Base-by-base conservation (phyloP, 1,140 invertebrate genomes). In the Watersipora subatra region DNA sequence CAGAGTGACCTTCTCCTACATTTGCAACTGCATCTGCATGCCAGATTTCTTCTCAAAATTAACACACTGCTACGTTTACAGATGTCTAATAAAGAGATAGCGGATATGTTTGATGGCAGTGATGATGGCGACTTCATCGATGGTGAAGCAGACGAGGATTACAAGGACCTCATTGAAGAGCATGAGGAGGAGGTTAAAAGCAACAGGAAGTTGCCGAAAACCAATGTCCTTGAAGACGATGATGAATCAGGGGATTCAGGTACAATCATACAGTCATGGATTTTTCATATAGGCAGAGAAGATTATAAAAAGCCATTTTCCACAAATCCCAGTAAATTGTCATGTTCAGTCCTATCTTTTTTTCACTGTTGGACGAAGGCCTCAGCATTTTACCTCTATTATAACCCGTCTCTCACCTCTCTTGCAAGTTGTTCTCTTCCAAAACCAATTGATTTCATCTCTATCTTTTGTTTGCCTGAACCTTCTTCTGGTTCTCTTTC, bases 401-500 rank as follows among this genome's bases (percentile, higher is more conserved):
- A 61, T 46, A 7, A 25, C 20, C 17, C 2, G 24, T 22, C 3
- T 30, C 26, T 17, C n/a, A 59, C 46, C 57, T 58, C 22, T 24
- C 12, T 17, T 3, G 1, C n/a, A 57, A 22, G 7, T 19, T 19
- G 15, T 2, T 30, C 62, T 2, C 20, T 63, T 12, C 63, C 12
- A 61, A 17, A 28, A 19, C 15, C 15, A 19, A n/a, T n/a, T n/a
- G n/a, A n/a, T 29, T 12, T 61, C 17, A 12, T 26, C 1, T 27
- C 3, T 30, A 29, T 27, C n/a, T 12, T 28, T 61, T 2, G 26
- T 61, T 22, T 61, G 28, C 15, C 12, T 63, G 19, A 2, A 57
- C 57, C 7, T 63, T 55, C 34, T 15, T 28, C 46, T n/a, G 68
- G 28, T 62, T 3, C 70, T 68, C 1, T 26, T 29, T 3, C 64